These are phyloP conservation scores for Epizoanthus illoricatus DNA, from an alignment of 92 coral and sea anemone genomes.

Conservation along the genomic window DNA sequence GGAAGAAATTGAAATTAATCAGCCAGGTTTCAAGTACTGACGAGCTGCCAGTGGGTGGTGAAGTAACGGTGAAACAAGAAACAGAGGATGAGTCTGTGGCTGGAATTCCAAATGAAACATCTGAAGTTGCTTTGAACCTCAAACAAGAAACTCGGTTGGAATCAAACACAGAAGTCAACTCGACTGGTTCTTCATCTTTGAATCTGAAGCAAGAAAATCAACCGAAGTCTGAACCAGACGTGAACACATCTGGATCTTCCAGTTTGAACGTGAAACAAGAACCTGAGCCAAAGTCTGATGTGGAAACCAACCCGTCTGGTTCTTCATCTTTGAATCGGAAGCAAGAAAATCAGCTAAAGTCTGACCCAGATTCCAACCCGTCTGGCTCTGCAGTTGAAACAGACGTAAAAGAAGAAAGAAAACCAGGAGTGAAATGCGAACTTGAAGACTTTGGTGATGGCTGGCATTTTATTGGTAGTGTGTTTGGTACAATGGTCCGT, in stretches of 20 bases:
- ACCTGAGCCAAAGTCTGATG: background rate
- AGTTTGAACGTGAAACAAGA: background rate
- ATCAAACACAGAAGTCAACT: background rate
- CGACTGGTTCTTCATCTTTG: background rate
- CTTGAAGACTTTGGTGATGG: conserved; percentile 16
- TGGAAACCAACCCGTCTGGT: background rate
- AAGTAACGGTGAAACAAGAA: background rate
- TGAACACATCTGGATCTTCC: background rate
- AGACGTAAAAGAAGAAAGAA: conserved; percentile 4
- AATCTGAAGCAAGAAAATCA: background rate
- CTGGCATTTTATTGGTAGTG: conserved; percentile 11
- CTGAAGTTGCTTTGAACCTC: background rate
- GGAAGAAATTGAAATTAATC: background rate
- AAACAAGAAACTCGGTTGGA: background rate
- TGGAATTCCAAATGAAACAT: background rate
- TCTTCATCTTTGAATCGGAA: background rate
- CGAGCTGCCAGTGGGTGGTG: background rate
- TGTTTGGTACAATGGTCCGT: conserved; percentile 14
- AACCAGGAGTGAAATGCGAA: conserved; percentile 6
- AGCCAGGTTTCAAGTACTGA: background rate
- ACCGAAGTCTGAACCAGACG: too few species aligned
- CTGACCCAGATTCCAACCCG: background rate
- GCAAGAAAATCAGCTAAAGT: background rate
- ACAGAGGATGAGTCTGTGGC: background rate
- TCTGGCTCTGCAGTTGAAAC: background rate